These are phyloP conservation scores for Hippocampus kuda DNA, from an alignment of 2,797 vertebrate species.

Conservation along the genomic window DNA sequence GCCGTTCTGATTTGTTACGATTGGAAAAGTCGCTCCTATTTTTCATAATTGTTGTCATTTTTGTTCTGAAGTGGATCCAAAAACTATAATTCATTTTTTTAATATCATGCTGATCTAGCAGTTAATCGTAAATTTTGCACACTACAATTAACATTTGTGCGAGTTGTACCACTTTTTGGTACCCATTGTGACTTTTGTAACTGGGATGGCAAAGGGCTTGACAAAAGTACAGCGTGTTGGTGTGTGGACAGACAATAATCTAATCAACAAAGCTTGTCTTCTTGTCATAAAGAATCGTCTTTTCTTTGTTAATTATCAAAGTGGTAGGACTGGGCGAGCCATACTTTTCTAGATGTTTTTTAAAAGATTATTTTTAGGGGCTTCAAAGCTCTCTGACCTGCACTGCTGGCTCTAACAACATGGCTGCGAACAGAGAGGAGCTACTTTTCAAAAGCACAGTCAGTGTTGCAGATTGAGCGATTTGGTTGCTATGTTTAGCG, in stretches of 20 bases:
- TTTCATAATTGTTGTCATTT: background rate
- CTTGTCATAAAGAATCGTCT: background rate
- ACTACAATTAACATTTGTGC: background rate
- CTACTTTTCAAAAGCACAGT: background rate
- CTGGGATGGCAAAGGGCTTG: no score
- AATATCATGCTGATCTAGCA: background rate
- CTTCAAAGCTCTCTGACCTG: background rate
- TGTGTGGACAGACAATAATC: no score
- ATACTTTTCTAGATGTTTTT: background rate
- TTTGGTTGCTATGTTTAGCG: background rate
- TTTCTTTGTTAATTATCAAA: no score
- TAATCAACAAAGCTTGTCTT: background rate
- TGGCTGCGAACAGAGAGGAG: background rate
- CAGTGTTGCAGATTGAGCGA: background rate
- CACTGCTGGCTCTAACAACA: background rate
- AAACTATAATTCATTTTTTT: background rate
- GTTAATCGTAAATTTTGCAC: background rate
- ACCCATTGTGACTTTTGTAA: background rate
- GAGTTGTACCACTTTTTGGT: background rate
- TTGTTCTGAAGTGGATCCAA: background rate
- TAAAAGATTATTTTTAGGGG: background rate
- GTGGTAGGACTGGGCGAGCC: no score
- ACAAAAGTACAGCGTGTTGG: no score
- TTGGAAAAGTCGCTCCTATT: background rate
- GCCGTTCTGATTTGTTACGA: background rate